A percentile compares a stretch with the other conserved stretches of the same genome.
Conservation (phyloP, 2,888 invertebrate species). For the Clistopyga incitator region DNA sequence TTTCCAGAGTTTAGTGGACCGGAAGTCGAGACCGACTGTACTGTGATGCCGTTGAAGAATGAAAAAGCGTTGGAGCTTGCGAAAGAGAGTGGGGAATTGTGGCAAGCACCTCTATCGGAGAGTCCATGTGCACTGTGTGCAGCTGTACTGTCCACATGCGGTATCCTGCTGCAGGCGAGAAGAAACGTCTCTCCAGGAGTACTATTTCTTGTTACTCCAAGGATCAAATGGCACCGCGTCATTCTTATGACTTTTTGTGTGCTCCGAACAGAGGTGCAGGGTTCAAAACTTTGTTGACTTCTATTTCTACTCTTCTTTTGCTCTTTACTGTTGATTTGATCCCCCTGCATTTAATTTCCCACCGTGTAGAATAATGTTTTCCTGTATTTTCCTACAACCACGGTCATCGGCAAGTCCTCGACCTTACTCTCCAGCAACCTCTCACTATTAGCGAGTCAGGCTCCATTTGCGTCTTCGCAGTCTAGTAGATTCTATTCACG, state of each 20-base stretch:
- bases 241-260: constrained; percentile 60
- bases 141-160: constrained; percentile 22
- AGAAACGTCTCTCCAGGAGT: constrained; percentile 50
- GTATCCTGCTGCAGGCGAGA: constrained; percentile 12
- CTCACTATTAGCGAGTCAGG: too few species aligned
- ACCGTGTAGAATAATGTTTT: constrained; percentile 37
- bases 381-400: constrained; percentile 21
- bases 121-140: not conserved
- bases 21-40: constrained; percentile 54
- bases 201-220: constrained; percentile 48
- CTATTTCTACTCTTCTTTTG: constrained; percentile 24
- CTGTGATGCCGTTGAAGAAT: constrained; percentile 12
- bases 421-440: not conserved
- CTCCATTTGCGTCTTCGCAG: not conserved
- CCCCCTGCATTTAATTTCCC: constrained; percentile 50
- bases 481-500: too few species aligned
- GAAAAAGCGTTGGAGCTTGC: constrained; percentile 53
- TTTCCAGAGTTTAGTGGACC: constrained; percentile 59
- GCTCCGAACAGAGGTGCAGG: not conserved
- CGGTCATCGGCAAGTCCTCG: not conserved
- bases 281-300: constrained; percentile 21
- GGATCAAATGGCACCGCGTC: constrained; percentile 61
- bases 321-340: constrained; percentile 9
- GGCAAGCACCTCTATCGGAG: constrained; percentile 37
- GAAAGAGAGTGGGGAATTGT: constrained; percentile 35